phyloP scores from a whole-genome alignment of 2,888 invertebrate species.

The Penaeus monodon region DNA sequence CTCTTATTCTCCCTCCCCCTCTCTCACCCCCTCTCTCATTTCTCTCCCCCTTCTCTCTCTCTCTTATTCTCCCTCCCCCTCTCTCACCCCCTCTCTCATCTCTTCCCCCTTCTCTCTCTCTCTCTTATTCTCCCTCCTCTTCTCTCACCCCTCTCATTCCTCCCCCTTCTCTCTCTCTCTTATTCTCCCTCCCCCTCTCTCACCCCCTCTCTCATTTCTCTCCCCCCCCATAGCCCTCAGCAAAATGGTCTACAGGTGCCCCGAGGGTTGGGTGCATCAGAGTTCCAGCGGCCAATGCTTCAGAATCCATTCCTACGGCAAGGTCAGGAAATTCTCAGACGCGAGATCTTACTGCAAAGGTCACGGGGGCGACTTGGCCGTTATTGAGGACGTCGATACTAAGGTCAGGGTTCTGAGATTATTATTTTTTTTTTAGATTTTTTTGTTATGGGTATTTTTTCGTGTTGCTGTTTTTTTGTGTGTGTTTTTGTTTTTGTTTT shows the following conservation, averaged over 20 bases:
- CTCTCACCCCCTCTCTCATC: not conserved
- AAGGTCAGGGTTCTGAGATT: not conserved
- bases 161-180: not conserved
- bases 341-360: not conserved
- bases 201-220: not conserved
- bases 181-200: not conserved
- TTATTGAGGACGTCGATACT: not conserved
- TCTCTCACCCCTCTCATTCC: not conserved
- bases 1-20: not conserved
- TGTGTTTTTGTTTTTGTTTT: no score
- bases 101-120: no score
- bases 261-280: not conserved
- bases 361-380: not conserved
- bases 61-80: no score
- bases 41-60: not conserved
- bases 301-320: slow-evolving; percentile 6
- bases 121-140: not conserved
- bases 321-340: not conserved
- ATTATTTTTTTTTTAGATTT: no score
- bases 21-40: not conserved
- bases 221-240: not conserved
- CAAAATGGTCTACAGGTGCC: not conserved
- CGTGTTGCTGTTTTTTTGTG: no score
- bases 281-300: not conserved
- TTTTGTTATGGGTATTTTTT: no score